Conservation (phyloP, 2,888 invertebrate genomes). For the Drosophila percnosoma region DNA sequence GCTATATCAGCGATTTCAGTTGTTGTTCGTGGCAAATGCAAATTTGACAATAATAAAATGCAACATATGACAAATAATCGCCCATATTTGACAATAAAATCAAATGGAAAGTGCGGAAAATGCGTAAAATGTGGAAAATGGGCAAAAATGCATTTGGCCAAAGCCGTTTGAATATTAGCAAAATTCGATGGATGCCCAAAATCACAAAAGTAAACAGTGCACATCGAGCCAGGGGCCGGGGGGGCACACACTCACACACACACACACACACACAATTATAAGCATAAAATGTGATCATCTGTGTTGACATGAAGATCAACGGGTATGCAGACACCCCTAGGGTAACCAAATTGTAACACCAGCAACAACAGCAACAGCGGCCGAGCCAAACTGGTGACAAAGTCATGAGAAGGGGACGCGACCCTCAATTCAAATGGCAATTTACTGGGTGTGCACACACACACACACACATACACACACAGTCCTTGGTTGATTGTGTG, state of each 20-base stretch:
- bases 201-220: constrained; percentile 72
- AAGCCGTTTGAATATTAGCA: constrained; percentile 50
- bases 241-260: no score
- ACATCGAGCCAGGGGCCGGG: constrained; percentile 21
- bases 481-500: constrained; percentile 30
- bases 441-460: constrained; percentile 77
- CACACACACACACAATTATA: constrained; percentile 39
- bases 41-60: constrained; percentile 79
- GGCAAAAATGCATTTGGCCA: constrained; percentile 28
- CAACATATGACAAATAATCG: constrained; percentile 79
- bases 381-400: constrained; percentile 40
- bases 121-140: constrained; percentile 39
- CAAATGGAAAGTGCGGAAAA: constrained; percentile 50
- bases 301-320: constrained; percentile 85
- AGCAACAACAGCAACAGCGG: constrained; percentile 43
- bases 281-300: constrained; percentile 84
- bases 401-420: constrained; percentile 47
- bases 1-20: constrained; percentile 30
- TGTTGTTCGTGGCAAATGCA: constrained; percentile 56
- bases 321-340: constrained; percentile 48
- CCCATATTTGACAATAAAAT: constrained; percentile 77
- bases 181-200: constrained; percentile 50
- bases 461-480: constrained; percentile 19
- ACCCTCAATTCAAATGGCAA: constrained; percentile 77
- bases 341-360: constrained; percentile 78